Evolutionary conservation across 1,140 invertebrate species (phyloP).

Genomic region (Pteromalus puparum): DNA sequence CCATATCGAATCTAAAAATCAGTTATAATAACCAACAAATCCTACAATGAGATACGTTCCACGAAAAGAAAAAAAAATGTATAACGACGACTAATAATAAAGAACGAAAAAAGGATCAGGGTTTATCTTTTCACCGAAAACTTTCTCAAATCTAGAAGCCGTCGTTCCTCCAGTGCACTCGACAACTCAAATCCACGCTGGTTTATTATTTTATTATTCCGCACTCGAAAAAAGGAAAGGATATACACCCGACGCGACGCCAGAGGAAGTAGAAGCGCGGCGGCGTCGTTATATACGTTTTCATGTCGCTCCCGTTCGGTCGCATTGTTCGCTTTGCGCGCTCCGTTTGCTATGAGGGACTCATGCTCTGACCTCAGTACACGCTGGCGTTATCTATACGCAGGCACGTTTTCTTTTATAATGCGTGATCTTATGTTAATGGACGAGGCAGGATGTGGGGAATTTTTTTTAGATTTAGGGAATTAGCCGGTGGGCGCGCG

Average conservation of each 20-base stretch:
- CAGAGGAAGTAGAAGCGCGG: background rate
- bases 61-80: no score
- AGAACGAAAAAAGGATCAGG: background rate
- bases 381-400: background rate
- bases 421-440: no score
- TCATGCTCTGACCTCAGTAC: slow-evolving; percentile 35
- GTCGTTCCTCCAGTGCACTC: background rate
- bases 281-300: background rate
- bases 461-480: background rate
- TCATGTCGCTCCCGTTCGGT: slow-evolving; percentile 12
- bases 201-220: no score
- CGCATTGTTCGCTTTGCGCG: slow-evolving; percentile 30
- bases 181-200: no score
- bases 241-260: background rate
- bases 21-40: no score
- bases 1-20: no score
- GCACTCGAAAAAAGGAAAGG: slow-evolving; percentile 11
- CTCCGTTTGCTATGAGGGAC: slow-evolving; percentile 66
- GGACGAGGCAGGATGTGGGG: background rate
- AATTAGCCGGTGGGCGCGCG: background rate
- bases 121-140: slow-evolving; percentile 1
- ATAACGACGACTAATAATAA: background rate
- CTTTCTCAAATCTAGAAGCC: background rate
- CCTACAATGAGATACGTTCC: no score
- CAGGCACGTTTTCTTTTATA: background rate